Evolutionary conservation across 2,888 invertebrate genomes (phyloP).

Genomic region (Pandemis cinnamomeana): DNA sequence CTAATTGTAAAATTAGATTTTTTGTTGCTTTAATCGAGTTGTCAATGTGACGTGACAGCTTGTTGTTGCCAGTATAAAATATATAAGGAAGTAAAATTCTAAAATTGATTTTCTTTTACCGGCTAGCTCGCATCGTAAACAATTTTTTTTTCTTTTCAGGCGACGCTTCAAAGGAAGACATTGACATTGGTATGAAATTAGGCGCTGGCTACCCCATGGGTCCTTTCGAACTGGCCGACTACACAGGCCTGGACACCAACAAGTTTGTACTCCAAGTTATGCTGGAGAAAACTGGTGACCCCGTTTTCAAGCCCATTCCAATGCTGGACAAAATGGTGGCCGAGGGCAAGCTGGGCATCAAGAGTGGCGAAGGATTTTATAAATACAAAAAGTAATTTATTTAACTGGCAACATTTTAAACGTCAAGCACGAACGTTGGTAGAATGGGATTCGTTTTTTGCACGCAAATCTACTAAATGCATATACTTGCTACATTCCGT

Average conservation of each 20-base stretch:
- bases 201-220: constrained; percentile 97
- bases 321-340: constrained; percentile 88
- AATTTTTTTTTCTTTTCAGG: constrained; percentile 66
- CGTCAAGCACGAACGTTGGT: background rate
- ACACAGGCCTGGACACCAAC: constrained; percentile 93
- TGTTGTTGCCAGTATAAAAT: no score
- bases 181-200: constrained; percentile 95
- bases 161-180: constrained; percentile 89
- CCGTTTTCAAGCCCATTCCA: constrained; percentile 82
- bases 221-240: constrained; percentile 93
- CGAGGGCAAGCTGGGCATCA: constrained; percentile 91
- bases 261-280: constrained; percentile 91
- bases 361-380: constrained; percentile 94
- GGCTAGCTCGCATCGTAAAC: background rate
- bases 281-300: constrained; percentile 85
- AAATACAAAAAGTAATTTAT: constrained; percentile 79
- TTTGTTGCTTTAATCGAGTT: no score
- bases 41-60: no score
- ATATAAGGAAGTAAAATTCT: no score
- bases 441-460: no score
- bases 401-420: background rate
- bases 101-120: no score
- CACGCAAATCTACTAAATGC: no score
- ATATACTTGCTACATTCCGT: no score
- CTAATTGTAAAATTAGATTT: no score